Base-by-base conservation (phyloP, 2,113 vertebrate genomes). In the Sander vitreus region DNA sequence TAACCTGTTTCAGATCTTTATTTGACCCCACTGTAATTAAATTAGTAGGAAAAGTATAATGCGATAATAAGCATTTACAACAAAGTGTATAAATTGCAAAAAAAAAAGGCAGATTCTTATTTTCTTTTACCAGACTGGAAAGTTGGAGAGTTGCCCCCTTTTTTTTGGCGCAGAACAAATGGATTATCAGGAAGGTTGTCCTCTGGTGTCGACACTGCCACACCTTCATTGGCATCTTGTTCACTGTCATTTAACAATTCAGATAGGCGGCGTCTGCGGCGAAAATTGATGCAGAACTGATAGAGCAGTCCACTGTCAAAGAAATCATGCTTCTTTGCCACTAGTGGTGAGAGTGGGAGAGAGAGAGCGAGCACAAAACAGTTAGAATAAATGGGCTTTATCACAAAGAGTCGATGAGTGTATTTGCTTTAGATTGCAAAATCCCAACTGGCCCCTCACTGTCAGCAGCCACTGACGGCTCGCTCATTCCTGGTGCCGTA, bases 201-300 rank as follows among this genome's bases (percentile, higher is more conserved):
- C 59, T 95, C 96, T 0, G 90, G 92, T 0, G 87, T 79, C 5
- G 70, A 76, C 21, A 36, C 59, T 4, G 36, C 33, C 51, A 43
- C 30, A 18, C 65, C 77, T 59, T 88, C 85, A 0, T 77, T 62
- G 18, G 23, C 63, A 30, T 92, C 86, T 45, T 9, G 88, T 8
- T 93, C 85, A 4, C 73, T 93, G 62, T 97, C 95, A 0, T 84
- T 93, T 58, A 97, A 88, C 1, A 97, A 60, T 76, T 98, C 96
- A 0, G 95, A 96, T 2, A 98, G 94, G 0, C 92, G 94, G 0
- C 96, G 87, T 0, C 96, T 89, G 0, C 96, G 93, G 0, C 96
- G 94, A 9, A 97, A 97, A 78, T 97, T 97, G 79, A 96, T 95
- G 91, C 95, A 94, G 90, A 97, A 98, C 10, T 96, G 96, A 91